phyloP scores from a whole-genome alignment of 2,797 vertebrate genomes.

The Lates japonicus region DNA sequence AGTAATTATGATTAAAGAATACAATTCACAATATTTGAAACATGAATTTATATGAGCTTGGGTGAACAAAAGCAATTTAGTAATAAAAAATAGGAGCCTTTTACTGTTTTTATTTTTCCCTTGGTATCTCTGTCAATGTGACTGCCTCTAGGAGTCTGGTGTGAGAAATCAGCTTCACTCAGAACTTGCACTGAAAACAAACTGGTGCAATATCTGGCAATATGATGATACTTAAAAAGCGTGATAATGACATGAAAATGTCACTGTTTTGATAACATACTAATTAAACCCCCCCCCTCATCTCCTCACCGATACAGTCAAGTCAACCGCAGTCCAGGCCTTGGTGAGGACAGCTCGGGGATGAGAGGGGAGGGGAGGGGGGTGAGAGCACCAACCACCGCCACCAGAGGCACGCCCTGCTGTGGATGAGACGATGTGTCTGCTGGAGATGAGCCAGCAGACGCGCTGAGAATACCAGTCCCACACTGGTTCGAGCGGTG shows the following conservation, averaged over 20 bases:
- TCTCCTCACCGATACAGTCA: not conserved
- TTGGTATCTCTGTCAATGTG: not conserved
- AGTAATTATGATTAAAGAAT: slow-evolving; percentile 11
- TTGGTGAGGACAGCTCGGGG: slow-evolving; percentile 13
- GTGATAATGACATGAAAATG: slow-evolving; percentile 29
- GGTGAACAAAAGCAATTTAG: not conserved
- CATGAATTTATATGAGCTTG: too few relatives aligned
- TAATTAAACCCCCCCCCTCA: not conserved
- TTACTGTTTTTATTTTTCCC: not conserved
- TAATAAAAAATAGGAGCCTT: not conserved
- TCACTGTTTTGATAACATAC: slow-evolving; percentile 40
- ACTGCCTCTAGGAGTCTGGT: not conserved
- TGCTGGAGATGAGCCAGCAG: slow-evolving; percentile 67
- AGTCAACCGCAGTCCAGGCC: slow-evolving; percentile 19
- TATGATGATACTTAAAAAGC: slow-evolving; percentile 36
- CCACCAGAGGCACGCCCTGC: slow-evolving; percentile 46
- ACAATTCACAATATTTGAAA: slow-evolving; percentile 12
- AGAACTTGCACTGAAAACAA: slow-evolving; percentile 4
- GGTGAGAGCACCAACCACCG: slow-evolving; percentile 1
- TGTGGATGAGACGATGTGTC: slow-evolving; percentile 55
- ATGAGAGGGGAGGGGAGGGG: not conserved
- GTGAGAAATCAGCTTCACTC: slow-evolving; percentile 28
- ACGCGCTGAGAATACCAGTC: slow-evolving; percentile 35
- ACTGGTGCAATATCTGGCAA: slow-evolving; percentile 20
- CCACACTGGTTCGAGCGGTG: slow-evolving; percentile 29